Base-by-base conservation (phyloP, 2,113 vertebrate genomes). In the Recurvirostra avosetta region DNA sequence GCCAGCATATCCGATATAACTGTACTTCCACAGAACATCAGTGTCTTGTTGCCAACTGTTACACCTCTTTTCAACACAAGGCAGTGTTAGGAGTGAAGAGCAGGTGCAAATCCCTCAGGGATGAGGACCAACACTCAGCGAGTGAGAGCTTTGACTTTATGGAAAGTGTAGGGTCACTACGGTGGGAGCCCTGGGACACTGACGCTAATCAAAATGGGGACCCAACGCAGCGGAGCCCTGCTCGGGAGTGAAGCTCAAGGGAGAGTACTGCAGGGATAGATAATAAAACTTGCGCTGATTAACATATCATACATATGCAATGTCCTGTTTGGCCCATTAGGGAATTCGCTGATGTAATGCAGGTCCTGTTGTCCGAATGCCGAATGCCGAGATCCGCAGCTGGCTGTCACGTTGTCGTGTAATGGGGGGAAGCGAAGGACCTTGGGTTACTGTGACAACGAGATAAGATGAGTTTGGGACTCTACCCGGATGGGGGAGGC, bases 221-320 rank as follows among this genome's bases (percentile, higher is more conserved):
- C 5, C 12, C 2, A 2, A 36, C 2, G 8, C 49, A 66, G 49
- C 2, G 1, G 11, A 43, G 25, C 38, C 32, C 25, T 43, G 49
- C 49, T 80, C 20, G 3, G 38, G 49, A 80, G 49, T 55, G 49
- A 80, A n/a, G 41, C 52, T 68, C 52, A 49, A 34, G n/a, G n/a
- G 27, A 47, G 47, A 40, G 65, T 10, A 34, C 29, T 0, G 1
- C 29, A 58, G n/a, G 13, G 26, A 7, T 67, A 15, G 63, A 38
- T 38, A 56, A 26, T 26, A 70, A 40, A 70, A 58, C 15, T 36
- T 19, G 5, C 0, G 1, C 21, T 56, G 27, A 70, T 70, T 70
- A 49, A 38, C 22, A 27, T 58, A 58, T 25, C 12, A 47, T 40
- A 38, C 27, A 32, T 49, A 58, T 12, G 16, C 27, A 32, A 32